A percentile compares a stretch with the other conserved stretches of the same genome.
phyloP scores from a whole-genome alignment of 2,888 invertebrate species.

The Mesorhabditis belari region DNA sequence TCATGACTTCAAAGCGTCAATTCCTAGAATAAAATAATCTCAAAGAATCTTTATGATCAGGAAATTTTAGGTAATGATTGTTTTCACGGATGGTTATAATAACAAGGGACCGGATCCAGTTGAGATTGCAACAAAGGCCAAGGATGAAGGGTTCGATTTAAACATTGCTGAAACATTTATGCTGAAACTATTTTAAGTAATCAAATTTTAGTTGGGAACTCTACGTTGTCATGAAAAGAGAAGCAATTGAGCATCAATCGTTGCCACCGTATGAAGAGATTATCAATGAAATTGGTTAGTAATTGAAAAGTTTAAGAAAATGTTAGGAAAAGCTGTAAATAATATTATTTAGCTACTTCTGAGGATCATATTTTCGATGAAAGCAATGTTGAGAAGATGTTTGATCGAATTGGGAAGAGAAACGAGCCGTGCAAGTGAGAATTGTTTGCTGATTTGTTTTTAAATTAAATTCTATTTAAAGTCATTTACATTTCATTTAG shows the following conservation, averaged over 20 bases:
- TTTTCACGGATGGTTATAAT: background rate
- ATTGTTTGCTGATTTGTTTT: no score
- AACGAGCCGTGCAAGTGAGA: background rate
- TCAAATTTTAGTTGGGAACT: background rate
- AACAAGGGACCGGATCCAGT: background rate
- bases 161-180: background rate
- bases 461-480: no score
- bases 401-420: background rate
- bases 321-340: no score
- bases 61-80: background rate
- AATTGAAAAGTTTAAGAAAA: no score
- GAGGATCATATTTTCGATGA: background rate
- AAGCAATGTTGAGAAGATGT: background rate
- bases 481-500: no score
- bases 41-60: no score
- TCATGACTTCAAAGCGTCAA: no score
- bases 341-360: background rate
- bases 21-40: no score
- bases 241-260: background rate
- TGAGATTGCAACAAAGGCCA: background rate
- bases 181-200: no score
- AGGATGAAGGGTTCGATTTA: background rate
- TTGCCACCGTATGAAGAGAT: background rate
- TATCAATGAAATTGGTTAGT: background rate
- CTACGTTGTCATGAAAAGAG: background rate